Conservation (phyloP, 2,888 invertebrate genomes). For the Bellardia bayeri region DNA sequence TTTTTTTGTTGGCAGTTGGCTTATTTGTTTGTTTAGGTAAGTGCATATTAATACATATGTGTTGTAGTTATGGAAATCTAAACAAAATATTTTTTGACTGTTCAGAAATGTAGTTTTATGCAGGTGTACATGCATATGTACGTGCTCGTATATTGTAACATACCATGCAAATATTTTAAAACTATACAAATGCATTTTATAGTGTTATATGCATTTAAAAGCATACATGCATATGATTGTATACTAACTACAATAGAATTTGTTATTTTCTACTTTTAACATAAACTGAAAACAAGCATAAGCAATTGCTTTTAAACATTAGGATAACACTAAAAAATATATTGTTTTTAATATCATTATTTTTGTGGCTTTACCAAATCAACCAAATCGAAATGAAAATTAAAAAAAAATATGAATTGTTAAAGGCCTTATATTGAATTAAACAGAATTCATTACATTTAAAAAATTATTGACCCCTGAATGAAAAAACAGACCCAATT, state of each 20-base stretch:
- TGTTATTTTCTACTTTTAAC: neutral
- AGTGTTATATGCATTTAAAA: neutral
- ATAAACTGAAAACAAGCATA: neutral
- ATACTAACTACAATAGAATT: conserved; percentile 10
- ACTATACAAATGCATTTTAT: conserved; percentile 12
- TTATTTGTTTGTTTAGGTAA: conserved; percentile 13
- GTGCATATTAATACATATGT: neutral
- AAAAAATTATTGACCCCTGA: too few relatives aligned
- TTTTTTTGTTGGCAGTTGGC: conserved; percentile 6
- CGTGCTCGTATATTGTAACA: neutral
- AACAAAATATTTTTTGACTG: neutral
- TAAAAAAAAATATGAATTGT: too few relatives aligned
- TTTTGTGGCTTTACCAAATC: too few relatives aligned
- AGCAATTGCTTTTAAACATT: neutral
- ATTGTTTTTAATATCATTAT: too few relatives aligned
- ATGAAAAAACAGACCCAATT: too few relatives aligned
- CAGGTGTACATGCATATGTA: neutral
- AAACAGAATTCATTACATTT: too few relatives aligned
- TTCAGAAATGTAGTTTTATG: neutral
- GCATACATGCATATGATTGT: neutral
- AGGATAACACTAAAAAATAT: too few relatives aligned
- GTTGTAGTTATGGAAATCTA: conserved; percentile 4
- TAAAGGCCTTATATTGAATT: too few relatives aligned
- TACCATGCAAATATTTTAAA: conserved; percentile 1
- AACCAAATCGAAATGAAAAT: too few relatives aligned